Evolutionary conservation across 2,113 vertebrate genomes (phyloP).

Genomic region (Ailurus styani): DNA sequence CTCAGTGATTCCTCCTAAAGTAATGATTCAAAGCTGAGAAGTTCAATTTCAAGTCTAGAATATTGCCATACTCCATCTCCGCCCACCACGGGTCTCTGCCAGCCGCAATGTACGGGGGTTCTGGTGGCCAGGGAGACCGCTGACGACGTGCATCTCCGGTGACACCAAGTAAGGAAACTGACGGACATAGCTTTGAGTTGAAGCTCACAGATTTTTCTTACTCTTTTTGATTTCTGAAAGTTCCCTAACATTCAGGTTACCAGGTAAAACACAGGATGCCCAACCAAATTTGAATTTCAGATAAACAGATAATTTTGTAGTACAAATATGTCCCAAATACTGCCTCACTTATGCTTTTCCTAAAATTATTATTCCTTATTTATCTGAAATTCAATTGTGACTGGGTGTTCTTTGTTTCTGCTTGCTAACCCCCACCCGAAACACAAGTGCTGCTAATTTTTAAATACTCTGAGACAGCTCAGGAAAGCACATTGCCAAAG

Average conservation of each 20-base stretch:
- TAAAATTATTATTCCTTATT: neutral
- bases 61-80: fast-evolving
- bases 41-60: neutral
- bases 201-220: neutral
- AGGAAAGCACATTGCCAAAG: conserved; percentile 60
- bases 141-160: fast-evolving
- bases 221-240: neutral
- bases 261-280: neutral
- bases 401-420: neutral
- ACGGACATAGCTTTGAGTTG: too few species aligned
- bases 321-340: neutral
- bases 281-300: neutral
- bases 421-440: neutral
- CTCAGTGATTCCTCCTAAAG: neutral
- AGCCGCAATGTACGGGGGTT: fast-evolving
- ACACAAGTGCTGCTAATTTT: neutral
- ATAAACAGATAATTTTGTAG: neutral
- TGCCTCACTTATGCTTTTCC: neutral
- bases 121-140: fast-evolving
- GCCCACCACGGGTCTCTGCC: fast-evolving
- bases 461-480: conserved; percentile 56
- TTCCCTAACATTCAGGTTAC: neutral
- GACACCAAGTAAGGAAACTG: too few species aligned
- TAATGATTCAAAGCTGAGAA: neutral
- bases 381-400: neutral